These are phyloP conservation scores for Kradibia gibbosae DNA, from an alignment of 1,140 invertebrate genomes.

Conservation along the genomic window DNA sequence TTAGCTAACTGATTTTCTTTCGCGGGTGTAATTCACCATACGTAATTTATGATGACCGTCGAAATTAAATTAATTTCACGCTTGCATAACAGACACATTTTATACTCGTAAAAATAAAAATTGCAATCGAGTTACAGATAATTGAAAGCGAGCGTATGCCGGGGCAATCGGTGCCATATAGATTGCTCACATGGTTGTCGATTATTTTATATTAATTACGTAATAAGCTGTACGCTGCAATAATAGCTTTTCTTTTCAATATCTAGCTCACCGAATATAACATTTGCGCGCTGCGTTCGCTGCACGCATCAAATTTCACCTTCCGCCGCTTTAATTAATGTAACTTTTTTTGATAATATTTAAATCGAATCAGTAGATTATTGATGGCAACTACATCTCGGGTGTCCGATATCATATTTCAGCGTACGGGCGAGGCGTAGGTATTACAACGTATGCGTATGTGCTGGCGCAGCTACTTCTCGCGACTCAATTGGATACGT, in stretches of 20 bases:
- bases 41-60: slow-evolving; percentile 12
- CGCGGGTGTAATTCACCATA: neutral
- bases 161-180: neutral
- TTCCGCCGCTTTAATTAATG: neutral
- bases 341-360: neutral
- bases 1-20: slow-evolving; percentile 28
- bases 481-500: no score
- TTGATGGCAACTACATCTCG: no score
- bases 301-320: no score
- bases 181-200: neutral
- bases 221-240: neutral
- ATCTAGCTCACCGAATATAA: neutral
- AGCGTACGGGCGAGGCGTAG: no score
- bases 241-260: neutral
- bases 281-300: neutral
- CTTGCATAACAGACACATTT: slow-evolving; percentile 14
- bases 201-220: neutral
- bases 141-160: neutral
- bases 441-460: no score
- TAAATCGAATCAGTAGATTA: neutral
- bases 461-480: no score
- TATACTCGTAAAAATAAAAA: slow-evolving; percentile 8
- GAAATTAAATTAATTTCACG: slow-evolving; percentile 26
- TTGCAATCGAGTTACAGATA: neutral
- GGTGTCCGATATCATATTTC: no score